phyloP scores from a whole-genome alignment of 53 echinoderm and acorn worm species.

The Astropecten irregularis region DNA sequence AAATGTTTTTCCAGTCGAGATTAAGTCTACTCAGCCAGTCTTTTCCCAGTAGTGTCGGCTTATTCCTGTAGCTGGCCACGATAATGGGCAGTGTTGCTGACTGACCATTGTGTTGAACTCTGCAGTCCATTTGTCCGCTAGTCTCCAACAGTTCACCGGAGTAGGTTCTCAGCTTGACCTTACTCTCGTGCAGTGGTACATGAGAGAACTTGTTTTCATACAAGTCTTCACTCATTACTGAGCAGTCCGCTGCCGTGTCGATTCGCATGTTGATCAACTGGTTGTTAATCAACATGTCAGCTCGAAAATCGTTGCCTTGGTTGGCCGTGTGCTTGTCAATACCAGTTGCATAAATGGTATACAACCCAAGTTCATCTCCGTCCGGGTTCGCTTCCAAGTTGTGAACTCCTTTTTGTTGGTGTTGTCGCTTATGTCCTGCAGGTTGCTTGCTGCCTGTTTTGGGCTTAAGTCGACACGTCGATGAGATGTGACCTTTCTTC shows the following conservation, averaged over 20 bases:
- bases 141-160: constrained; percentile 50
- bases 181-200: background rate
- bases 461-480: background rate
- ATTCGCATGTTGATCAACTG: constrained; percentile 8
- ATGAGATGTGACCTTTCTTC: constrained; percentile 11
- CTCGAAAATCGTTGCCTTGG: background rate
- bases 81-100: constrained; percentile 14
- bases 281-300: background rate
- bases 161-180: constrained; percentile 42
- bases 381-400: background rate
- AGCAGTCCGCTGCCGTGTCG: constrained; percentile 18
- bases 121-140: constrained; percentile 50
- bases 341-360: background rate
- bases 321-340: background rate
- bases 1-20: constrained; percentile 57
- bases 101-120: constrained; percentile 30
- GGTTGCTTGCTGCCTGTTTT: background rate
- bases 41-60: constrained; percentile 41
- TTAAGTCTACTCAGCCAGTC: constrained; percentile 56
- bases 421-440: background rate
- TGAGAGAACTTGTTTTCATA: constrained; percentile 40
- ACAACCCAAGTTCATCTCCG: background rate
- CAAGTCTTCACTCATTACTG: constrained; percentile 25
- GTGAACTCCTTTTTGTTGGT: background rate
- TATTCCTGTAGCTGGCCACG: constrained; percentile 38